phyloP scores from a whole-genome alignment of 2,113 vertebrate genomes.

The Brienomyrus brachyistius region DNA sequence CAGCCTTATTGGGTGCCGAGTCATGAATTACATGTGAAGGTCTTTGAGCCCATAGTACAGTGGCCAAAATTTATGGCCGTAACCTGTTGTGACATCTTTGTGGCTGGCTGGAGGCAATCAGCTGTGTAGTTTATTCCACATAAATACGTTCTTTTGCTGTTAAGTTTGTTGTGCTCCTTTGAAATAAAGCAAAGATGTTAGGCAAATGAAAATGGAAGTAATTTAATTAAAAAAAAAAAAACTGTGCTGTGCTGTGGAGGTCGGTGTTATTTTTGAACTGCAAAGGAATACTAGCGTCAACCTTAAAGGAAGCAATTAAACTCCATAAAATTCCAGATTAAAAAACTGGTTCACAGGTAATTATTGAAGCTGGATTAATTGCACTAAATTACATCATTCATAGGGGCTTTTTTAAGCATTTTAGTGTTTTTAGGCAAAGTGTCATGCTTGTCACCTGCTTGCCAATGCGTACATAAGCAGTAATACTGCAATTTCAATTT shows the following conservation, averaged over 20 bases:
- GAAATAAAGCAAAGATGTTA: not conserved
- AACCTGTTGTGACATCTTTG: conserved; percentile 1
- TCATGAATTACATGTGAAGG: conserved; percentile 11
- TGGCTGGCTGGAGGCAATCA: not conserved
- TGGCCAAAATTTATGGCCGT: not conserved
- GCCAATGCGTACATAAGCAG: not conserved
- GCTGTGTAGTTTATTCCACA: not conserved
- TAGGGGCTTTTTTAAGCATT: not conserved
- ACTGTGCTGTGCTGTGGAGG: not conserved
- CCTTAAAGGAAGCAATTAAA: conserved; percentile 11
- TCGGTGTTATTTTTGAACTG: not conserved
- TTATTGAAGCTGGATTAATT: conserved; percentile 17
- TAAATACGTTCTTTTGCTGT: not conserved
- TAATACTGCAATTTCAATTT: not conserved
- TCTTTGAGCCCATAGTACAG: not conserved
- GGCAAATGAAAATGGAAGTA: not conserved
- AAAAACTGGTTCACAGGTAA: conserved; percentile 12
- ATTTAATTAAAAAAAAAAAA: not conserved
- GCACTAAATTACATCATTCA: conserved; percentile 12
- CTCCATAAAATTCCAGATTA: conserved; percentile 4
- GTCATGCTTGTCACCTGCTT: not conserved
- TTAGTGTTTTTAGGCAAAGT: not conserved
- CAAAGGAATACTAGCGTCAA: not conserved
- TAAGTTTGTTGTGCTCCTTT: not conserved
- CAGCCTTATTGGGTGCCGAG: conserved; percentile 5